Conservation (phyloP, 2,797 vertebrate genomes). For the Pampus argenteus region DNA sequence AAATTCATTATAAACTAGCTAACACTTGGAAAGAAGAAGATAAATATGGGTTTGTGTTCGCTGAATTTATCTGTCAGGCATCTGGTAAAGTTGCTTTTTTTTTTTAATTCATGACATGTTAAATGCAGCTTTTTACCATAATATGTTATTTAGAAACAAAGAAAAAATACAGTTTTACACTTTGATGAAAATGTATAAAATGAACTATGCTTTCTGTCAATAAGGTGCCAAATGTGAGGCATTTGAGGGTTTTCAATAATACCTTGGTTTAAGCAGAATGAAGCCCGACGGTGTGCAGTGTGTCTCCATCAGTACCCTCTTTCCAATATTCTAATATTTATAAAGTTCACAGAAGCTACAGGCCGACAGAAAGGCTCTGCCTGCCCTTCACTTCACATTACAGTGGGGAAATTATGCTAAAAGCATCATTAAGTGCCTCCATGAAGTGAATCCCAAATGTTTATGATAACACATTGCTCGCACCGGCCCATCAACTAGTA, state of each 20-base stretch:
- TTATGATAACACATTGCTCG: conserved; percentile 64
- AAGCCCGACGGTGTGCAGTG: conserved; percentile 23
- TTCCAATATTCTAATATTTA: conserved; percentile 57
- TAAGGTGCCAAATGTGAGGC: conserved; percentile 6
- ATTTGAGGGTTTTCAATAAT: conserved; percentile 4
- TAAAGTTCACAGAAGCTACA: conserved; percentile 47
- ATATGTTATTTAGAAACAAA: background rate
- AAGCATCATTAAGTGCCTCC: conserved; percentile 75
- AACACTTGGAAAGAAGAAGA: too few relatives aligned
- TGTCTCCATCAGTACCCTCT: conserved; percentile 16
- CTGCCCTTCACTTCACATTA: conserved; percentile 73
- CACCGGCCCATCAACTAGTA: conserved; percentile 60
- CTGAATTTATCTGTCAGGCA: conserved; percentile 13
- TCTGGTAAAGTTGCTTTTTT: conserved; percentile 1
- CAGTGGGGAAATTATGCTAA: conserved; percentile 71
- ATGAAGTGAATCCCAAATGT: conserved; percentile 78
- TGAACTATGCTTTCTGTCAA: background rate
- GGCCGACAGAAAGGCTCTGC: conserved; percentile 60
- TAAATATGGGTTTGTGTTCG: conserved; percentile 1
- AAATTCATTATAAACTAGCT: too few relatives aligned
- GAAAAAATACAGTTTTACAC: background rate
- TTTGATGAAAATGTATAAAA: background rate
- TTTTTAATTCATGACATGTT: conserved; percentile 8
- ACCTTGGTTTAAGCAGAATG: background rate
- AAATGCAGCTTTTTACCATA: background rate